A percentile compares a stretch with the other conserved stretches of the same genome.
phyloP scores from a whole-genome alignment of 2,797 vertebrate species.

The Glossophaga mutica region DNA sequence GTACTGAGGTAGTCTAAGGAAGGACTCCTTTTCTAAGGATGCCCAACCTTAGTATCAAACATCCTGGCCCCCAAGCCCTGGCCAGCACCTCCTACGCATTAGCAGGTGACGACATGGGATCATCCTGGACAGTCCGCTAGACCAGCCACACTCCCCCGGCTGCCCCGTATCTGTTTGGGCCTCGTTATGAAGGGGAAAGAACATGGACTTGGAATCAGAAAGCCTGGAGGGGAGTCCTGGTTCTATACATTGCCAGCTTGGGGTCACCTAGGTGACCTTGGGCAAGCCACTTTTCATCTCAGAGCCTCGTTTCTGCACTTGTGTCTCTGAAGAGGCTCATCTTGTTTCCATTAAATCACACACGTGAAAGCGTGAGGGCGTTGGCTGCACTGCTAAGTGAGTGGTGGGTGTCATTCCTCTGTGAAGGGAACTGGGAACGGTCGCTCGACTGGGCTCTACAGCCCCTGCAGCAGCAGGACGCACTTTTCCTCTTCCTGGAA shows the following conservation, averaged over 20 bases:
- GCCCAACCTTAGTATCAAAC: not conserved
- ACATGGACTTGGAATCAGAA: not conserved
- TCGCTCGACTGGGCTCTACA: rapidly evolving
- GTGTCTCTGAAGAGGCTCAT: not conserved
- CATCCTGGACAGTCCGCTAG: not conserved
- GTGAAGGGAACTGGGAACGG: not conserved
- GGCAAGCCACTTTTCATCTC: not conserved
- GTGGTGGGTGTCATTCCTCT: not conserved
- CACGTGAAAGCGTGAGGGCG: not conserved
- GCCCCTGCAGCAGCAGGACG: no score
- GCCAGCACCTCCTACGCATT: not conserved
- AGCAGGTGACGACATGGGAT: not conserved
- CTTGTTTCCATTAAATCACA: not conserved
- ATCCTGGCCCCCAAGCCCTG: not conserved
- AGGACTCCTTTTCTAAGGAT: not conserved
- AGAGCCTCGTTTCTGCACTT: not conserved
- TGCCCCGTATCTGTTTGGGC: not conserved
- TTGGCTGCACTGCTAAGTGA: not conserved
- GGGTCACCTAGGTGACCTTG: not conserved
- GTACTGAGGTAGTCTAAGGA: not conserved
- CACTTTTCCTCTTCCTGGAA: not conserved
- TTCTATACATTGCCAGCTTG: not conserved
- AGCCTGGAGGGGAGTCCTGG: not conserved
- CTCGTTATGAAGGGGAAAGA: not conserved
- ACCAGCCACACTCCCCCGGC: not conserved